Percentiles rank a stretch among this genome's conserved stretches.
Conservation (phyloP, 2,797 vertebrate genomes). For the Pangasius mekongensis region DNA sequence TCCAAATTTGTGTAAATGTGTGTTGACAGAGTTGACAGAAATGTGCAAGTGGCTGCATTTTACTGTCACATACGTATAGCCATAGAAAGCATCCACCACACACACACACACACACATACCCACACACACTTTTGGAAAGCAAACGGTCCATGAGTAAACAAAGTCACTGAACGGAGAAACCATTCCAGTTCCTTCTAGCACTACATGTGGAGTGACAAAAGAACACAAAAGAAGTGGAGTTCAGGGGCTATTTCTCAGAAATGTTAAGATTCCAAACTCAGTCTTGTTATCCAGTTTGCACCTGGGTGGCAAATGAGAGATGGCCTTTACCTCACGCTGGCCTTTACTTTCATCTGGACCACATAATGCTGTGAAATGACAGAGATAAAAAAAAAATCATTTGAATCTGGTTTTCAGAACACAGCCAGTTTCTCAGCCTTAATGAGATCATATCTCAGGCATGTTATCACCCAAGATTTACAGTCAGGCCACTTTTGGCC, state of each 20-base stretch:
- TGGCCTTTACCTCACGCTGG: not conserved
- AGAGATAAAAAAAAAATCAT: not conserved
- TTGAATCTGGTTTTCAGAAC: not conserved
- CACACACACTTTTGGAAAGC: conserved; percentile 28
- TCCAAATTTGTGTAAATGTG: not conserved
- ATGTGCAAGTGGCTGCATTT: conserved; percentile 23
- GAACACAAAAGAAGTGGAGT: not conserved
- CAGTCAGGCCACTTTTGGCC: not conserved
- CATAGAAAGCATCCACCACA: conserved; percentile 6
- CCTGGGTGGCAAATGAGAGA: not conserved
- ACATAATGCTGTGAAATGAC: not conserved
- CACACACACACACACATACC: not conserved
- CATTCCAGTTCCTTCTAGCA: conserved; percentile 8
- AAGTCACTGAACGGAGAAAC: conserved; percentile 5
- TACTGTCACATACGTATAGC: conserved; percentile 36
- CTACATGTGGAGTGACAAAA: too few relatives aligned
- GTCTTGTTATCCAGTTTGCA: not conserved
- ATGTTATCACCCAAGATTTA: not conserved
- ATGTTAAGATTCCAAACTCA: not conserved
- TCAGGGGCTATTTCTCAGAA: not conserved
- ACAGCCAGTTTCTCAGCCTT: not conserved
- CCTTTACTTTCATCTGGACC: conserved; percentile 6
- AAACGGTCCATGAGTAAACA: conserved; percentile 29
- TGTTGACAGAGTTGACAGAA: conserved; percentile 8
- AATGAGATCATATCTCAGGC: not conserved